These are phyloP conservation scores for Myrmecophaga tridactyla DNA, from an alignment of 2,113 vertebrate genomes.

Conservation along the genomic window DNA sequence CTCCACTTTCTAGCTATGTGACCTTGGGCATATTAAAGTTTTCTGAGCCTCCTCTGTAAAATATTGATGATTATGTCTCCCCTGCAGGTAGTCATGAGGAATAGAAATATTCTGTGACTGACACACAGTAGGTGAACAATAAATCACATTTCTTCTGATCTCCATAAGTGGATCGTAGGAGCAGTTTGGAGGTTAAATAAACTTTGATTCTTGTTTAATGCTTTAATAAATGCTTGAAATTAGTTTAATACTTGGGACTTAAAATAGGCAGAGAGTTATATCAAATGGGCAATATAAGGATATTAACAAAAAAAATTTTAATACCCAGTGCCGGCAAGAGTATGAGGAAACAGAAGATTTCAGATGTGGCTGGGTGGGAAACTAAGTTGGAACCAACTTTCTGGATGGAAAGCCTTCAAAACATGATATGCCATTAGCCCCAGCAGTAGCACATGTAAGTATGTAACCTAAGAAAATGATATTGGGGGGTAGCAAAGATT, in stretches of 20 bases:
- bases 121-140: background rate
- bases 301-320: background rate
- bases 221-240: constrained; percentile 50
- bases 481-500: background rate
- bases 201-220: background rate
- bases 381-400: background rate
- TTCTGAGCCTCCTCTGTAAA: constrained; percentile 17
- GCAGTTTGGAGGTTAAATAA: background rate
- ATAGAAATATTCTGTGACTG: background rate
- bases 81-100: background rate
- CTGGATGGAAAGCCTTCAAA: constrained; percentile 1
- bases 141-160: background rate
- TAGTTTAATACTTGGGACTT: background rate
- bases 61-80: background rate
- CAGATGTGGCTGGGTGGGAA: background rate
- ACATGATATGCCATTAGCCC: background rate
- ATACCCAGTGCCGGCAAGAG: background rate
- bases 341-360: background rate
- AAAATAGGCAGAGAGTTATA: constrained; percentile 2
- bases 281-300: background rate
- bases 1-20: background rate
- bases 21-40: background rate
- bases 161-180: background rate
- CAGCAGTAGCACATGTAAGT: background rate
- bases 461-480: background rate